These are phyloP conservation scores for Oeneis ivallda DNA, from an alignment of 2,888 invertebrate genomes.

Conservation along the genomic window DNA sequence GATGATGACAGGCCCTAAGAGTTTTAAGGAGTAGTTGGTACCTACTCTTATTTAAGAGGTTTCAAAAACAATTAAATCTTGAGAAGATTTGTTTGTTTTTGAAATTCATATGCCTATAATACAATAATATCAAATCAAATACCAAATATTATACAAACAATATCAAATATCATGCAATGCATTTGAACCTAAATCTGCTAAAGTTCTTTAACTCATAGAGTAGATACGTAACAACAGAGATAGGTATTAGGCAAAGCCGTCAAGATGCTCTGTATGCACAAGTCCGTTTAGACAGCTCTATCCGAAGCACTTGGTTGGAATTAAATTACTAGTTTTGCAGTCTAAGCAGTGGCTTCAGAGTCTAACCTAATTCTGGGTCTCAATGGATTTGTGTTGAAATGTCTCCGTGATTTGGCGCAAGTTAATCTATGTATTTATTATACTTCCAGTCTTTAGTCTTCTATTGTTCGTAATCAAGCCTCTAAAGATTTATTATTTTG, in stretches of 20 bases:
- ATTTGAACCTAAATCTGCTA: neutral
- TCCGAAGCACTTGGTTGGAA: slow-evolving; percentile 4
- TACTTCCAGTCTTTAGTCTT: neutral
- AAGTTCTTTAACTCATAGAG: neutral
- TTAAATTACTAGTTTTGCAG: slow-evolving; percentile 19
- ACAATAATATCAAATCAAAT: too few relatives aligned
- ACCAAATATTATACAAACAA: too few relatives aligned
- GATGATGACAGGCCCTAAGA: too few relatives aligned
- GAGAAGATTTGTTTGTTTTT: too few relatives aligned
- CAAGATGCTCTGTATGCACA: neutral
- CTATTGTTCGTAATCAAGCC: neutral
- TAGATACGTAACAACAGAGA: neutral
- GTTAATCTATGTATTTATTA: neutral
- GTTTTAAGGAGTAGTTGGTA: too few relatives aligned
- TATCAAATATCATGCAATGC: neutral
- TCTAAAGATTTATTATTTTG: neutral
- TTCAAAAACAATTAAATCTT: too few relatives aligned
- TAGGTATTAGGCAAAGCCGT: slow-evolving; percentile 11
- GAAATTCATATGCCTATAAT: too few relatives aligned
- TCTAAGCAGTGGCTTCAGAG: slow-evolving; percentile 11
- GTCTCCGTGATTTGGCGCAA: neutral
- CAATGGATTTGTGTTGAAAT: slow-evolving; percentile 13
- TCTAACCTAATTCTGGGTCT: slow-evolving; percentile 9
- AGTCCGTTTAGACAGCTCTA: neutral
- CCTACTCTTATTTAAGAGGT: too few relatives aligned